Conservation (phyloP, 2,888 invertebrate species). For the Machimus atricapillus region DNA sequence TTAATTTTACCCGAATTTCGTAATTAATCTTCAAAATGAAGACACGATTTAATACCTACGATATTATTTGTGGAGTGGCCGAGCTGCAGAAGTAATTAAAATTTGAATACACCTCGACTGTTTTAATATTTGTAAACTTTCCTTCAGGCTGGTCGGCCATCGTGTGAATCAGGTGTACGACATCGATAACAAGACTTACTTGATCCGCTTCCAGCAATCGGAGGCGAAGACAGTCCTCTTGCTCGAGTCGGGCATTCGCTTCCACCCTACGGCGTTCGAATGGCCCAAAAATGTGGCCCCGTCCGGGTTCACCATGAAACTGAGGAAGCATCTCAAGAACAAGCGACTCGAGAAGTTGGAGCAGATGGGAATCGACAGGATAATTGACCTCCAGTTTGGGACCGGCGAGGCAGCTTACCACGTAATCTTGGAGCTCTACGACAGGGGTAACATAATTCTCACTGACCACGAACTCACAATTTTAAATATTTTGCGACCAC, state of each 20-base stretch:
- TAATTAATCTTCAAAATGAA: constrained; percentile 73
- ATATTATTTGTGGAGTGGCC: constrained; percentile 86
- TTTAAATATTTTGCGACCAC: constrained; percentile 89
- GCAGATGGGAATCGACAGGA: constrained; percentile 92
- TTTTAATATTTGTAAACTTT: constrained; percentile 42
- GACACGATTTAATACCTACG: constrained; percentile 89
- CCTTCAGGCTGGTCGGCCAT: constrained; percentile 81
- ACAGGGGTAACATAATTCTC: constrained; percentile 93
- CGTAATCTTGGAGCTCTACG: constrained; percentile 93
- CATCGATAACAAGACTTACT: constrained; percentile 94
- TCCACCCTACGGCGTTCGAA: constrained; percentile 94
- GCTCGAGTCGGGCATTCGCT: constrained; percentile 91
- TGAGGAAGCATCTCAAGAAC: constrained; percentile 96
- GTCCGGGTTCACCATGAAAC: constrained; percentile 97
- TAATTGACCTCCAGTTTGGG: constrained; percentile 95
- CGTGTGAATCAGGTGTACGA: constrained; percentile 97
- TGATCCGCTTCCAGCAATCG: constrained; percentile 83
- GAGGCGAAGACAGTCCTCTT: constrained; percentile 89
- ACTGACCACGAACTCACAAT: constrained; percentile 91
- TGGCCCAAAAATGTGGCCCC: constrained; percentile 98
- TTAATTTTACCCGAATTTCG: neutral
- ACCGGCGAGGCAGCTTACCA: constrained; percentile 93
- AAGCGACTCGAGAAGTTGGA: constrained; percentile 85
- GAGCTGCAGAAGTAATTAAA: constrained; percentile 80
- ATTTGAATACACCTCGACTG: neutral